Percentiles rank a stretch among this genome's conserved stretches.
Conservation (phyloP, 2,888 invertebrate genomes). For the Drosophila melanosoma region DNA sequence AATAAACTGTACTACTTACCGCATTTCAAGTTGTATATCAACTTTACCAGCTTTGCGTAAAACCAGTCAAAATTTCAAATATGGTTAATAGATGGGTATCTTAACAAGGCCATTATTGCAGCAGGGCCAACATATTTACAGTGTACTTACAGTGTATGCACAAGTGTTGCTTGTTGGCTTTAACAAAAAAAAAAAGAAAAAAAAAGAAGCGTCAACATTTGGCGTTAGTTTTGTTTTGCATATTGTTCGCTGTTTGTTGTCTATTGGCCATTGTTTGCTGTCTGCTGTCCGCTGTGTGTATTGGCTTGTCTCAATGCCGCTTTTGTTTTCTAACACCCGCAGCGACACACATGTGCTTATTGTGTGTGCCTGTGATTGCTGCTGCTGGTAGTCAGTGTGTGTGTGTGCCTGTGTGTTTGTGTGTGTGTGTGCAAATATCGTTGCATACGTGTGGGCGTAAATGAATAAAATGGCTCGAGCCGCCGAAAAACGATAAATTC, state of each 20-base stretch:
- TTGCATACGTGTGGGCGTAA: conserved; percentile 81
- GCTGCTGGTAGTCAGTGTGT: background rate
- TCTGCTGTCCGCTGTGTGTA: conserved; percentile 20
- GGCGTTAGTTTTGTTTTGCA: conserved; percentile 75
- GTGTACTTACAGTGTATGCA: conserved; percentile 32
- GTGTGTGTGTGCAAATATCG: conserved; percentile 69
- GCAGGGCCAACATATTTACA: conserved; percentile 27
- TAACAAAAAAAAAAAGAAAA: background rate
- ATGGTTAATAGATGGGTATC: conserved; percentile 3
- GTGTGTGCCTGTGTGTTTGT: conserved; percentile 12
- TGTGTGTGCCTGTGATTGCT: conserved; percentile 2
- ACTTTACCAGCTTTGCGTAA: background rate
- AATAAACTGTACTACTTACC: background rate
- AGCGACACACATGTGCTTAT: conserved; percentile 61
- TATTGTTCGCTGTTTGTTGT: conserved; percentile 54
- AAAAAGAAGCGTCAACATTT: conserved; percentile 57
- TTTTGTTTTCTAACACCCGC: conserved; percentile 81
- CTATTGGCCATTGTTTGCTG: conserved; percentile 14
- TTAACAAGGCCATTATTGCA: background rate
- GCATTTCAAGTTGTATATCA: background rate
- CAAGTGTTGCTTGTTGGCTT: conserved; percentile 38
- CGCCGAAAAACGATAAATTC: conserved; percentile 84
- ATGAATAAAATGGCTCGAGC: conserved; percentile 82
- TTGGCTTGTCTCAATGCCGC: conserved; percentile 66
- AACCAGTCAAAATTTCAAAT: background rate